Evolutionary conservation across 2,113 vertebrate species (phyloP).

Genomic region (Pelodiscus sinensis): DNA sequence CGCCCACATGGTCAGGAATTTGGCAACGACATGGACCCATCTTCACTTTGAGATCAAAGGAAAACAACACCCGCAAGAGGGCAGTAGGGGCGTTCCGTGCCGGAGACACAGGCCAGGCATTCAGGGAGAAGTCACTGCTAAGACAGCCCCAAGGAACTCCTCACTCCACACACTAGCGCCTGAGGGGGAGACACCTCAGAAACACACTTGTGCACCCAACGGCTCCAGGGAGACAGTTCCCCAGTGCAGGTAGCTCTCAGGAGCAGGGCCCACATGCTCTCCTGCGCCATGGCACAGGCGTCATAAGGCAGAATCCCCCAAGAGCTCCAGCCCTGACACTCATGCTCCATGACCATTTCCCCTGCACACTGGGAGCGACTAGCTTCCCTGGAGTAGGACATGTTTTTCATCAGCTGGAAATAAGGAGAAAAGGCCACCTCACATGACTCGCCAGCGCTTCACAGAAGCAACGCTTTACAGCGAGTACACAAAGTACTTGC

Average conservation of each 20-base stretch:
- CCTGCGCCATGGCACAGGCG: neutral
- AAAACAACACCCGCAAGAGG: neutral
- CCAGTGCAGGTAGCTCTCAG: neutral
- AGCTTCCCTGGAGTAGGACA: neutral
- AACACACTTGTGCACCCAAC: neutral
- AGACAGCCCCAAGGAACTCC: neutral
- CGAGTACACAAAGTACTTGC: neutral
- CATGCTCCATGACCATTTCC: neutral
- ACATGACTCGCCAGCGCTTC: neutral
- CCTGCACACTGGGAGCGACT: neutral
- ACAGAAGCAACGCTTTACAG: neutral
- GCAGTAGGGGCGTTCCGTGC: neutral
- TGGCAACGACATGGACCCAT: neutral
- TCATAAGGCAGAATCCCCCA: neutral
- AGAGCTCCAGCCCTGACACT: neutral
- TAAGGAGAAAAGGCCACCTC: neutral
- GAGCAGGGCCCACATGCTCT: neutral
- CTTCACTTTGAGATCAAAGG: neutral
- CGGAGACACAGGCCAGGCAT: neutral
- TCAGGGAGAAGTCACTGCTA: neutral
- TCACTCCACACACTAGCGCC: neutral
- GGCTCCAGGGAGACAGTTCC: neutral
- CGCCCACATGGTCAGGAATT: neutral
- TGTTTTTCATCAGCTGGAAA: constrained; percentile 11
- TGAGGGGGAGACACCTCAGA: neutral